Percentiles rank a stretch among this genome's conserved stretches.
phyloP scores from a whole-genome alignment of 2,888 invertebrate genomes.

The Opisthograptis luteolata region DNA sequence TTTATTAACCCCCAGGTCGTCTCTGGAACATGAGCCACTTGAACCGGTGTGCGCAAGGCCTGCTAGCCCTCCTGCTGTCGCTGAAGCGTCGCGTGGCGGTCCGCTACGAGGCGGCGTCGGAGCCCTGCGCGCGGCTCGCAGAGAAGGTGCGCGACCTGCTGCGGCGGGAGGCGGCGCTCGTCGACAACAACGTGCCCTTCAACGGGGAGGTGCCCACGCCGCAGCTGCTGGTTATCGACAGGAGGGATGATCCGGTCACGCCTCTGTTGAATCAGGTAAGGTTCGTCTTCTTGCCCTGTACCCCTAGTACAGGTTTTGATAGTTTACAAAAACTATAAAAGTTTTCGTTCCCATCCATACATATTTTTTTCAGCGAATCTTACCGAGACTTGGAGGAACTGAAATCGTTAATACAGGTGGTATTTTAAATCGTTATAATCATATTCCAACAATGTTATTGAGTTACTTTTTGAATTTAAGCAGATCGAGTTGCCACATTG shows the following conservation, averaged over 20 bases:
- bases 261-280: slow-evolving; percentile 95
- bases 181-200: slow-evolving; percentile 92
- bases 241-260: slow-evolving; percentile 97
- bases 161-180: slow-evolving; percentile 93
- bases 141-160: slow-evolving; percentile 94
- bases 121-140: slow-evolving; percentile 92
- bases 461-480: too few relatives aligned
- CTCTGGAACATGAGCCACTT: slow-evolving; percentile 92
- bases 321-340: too few relatives aligned
- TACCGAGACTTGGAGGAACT: too few relatives aligned
- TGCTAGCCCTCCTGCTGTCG: slow-evolving; percentile 93
- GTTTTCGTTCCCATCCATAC: too few relatives aligned
- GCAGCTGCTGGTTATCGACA: slow-evolving; percentile 94
- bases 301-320: too few relatives aligned
- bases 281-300: too few relatives aligned
- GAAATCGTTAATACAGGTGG: too few relatives aligned
- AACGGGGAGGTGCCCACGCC: slow-evolving; percentile 91
- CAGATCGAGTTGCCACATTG: too few relatives aligned
- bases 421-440: too few relatives aligned
- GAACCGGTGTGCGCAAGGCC: slow-evolving; percentile 92
- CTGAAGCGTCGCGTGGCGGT: slow-evolving; percentile 96
- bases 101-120: slow-evolving; percentile 94
- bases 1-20: slow-evolving; percentile 68
- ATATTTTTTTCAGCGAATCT: too few relatives aligned
- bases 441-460: too few relatives aligned